Percentiles rank a stretch among this genome's conserved stretches.
phyloP scores from a whole-genome alignment of 2,797 vertebrate genomes.

The Alca torda region DNA sequence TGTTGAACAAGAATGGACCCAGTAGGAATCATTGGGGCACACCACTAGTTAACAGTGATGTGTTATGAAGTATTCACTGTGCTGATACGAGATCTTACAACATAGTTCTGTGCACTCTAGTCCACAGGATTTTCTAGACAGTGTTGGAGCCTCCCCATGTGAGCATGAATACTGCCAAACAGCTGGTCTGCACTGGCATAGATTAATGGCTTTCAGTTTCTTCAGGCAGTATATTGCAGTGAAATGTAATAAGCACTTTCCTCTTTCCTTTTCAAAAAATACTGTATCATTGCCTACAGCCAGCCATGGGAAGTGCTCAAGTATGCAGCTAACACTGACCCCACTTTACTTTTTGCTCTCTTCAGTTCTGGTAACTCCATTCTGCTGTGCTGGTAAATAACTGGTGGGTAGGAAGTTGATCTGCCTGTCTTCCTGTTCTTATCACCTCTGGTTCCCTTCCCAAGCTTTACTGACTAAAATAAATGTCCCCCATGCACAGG shows the following conservation, averaged over 20 bases:
- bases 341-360: background rate
- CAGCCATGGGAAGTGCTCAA: background rate
- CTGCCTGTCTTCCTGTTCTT: background rate
- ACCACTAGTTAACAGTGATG: background rate
- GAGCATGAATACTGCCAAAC: background rate
- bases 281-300: background rate
- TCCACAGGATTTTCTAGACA: background rate
- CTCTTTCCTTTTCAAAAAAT: background rate
- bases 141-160: background rate
- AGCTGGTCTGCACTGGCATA: accelerated
- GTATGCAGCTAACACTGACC: background rate
- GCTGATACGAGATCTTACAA: background rate
- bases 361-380: background rate
- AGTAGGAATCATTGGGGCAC: background rate
- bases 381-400: background rate
- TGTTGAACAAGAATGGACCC: background rate
- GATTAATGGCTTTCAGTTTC: background rate
- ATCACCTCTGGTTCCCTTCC: background rate
- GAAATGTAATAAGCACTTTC: background rate
- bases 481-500: background rate
- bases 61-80: background rate
- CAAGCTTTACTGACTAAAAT: background rate
- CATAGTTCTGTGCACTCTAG: background rate
- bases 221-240: background rate
- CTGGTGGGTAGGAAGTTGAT: background rate